Evolutionary conservation across 23 tunicate genomes (phyloP).

Genomic region (Trididemnum clinides): DNA sequence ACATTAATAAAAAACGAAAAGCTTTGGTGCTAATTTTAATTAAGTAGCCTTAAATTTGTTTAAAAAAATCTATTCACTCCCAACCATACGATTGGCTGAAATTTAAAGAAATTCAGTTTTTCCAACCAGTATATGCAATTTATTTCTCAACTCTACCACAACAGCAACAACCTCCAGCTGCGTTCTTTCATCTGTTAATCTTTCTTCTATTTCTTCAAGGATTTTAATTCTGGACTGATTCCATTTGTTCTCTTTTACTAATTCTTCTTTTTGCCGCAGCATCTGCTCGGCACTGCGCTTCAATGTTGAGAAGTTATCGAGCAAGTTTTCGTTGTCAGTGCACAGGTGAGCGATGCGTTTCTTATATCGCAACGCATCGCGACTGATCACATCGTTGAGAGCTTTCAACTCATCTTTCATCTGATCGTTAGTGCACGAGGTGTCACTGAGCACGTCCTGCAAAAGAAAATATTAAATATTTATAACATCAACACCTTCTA

Average conservation of each 20-base stretch:
- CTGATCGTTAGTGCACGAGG: not conserved
- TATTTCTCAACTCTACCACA: too few relatives aligned
- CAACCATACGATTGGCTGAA: too few relatives aligned
- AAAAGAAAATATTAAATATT: too few relatives aligned
- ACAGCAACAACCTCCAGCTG: too few relatives aligned
- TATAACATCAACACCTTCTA: too few relatives aligned
- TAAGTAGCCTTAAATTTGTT: too few relatives aligned
- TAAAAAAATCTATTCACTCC: too few relatives aligned
- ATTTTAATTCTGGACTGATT: not conserved
- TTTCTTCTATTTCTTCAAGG: not conserved
- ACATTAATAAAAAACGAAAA: too few relatives aligned
- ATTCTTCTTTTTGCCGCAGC: not conserved
- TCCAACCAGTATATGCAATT: too few relatives aligned
- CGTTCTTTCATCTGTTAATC: not conserved
- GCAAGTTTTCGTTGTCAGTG: not conserved
- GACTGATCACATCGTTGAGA: not conserved
- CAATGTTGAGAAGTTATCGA: not conserved
- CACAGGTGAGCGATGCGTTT: not conserved
- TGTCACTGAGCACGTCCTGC: slow-evolving; percentile 10
- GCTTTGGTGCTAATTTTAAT: too few relatives aligned
- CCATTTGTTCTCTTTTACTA: not conserved
- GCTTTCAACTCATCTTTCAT: not conserved
- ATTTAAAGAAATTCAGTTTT: too few relatives aligned
- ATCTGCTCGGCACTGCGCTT: not conserved
- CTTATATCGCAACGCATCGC: not conserved